These are phyloP conservation scores for Elegia similella DNA, from an alignment of 2,888 invertebrate species.

Conservation along the genomic window DNA sequence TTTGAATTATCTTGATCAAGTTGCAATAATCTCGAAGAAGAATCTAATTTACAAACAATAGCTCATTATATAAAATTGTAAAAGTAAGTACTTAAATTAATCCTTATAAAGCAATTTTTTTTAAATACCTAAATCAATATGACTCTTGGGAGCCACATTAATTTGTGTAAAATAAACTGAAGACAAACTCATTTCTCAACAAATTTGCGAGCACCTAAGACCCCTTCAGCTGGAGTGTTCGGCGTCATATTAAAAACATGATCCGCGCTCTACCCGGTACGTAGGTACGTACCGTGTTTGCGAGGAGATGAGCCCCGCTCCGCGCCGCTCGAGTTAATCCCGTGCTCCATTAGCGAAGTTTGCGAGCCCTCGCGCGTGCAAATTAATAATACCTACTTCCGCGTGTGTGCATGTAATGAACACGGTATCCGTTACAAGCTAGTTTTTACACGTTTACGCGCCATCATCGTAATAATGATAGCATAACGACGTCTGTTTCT, in stretches of 20 bases:
- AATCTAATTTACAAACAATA: not conserved
- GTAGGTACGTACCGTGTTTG: not conserved
- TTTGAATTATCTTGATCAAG: not conserved
- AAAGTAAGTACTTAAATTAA: too few relatives aligned
- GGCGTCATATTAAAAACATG: conserved; percentile 19
- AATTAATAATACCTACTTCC: conserved; percentile 22
- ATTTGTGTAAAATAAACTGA: conserved; percentile 8
- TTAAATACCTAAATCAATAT: not conserved
- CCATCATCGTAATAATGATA: conserved; percentile 7
- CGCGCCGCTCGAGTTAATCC: conserved; percentile 26
- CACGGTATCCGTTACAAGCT: conserved; percentile 11
- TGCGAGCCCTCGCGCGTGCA: conserved; percentile 21
- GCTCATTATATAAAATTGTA: too few relatives aligned
- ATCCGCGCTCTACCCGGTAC: not conserved
- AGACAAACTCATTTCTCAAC: not conserved
- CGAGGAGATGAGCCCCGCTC: not conserved
- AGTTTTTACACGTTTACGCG: conserved; percentile 15
- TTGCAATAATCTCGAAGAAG: not conserved
- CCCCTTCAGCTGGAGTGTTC: not conserved
- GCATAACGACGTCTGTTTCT: conserved; percentile 13
- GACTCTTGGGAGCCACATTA: not conserved
- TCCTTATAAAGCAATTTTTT: not conserved
- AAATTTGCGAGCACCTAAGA: not conserved
- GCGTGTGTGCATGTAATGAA: conserved; percentile 11
- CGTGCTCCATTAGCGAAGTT: conserved; percentile 47